phyloP scores from a whole-genome alignment of 2,888 invertebrate species.

The Agrotis clavis region DNA sequence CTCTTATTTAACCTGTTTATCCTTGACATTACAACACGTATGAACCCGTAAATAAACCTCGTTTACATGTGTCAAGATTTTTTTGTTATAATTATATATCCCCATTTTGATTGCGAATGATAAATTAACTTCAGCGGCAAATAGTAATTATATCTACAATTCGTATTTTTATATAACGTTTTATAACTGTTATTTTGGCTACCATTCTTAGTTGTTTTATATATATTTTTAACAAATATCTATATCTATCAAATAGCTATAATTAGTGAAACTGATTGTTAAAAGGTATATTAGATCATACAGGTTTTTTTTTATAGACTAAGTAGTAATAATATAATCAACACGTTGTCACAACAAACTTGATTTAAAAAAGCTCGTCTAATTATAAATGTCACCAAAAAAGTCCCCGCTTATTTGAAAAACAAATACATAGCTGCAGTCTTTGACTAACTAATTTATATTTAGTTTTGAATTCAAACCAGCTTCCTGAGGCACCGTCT shows the following conservation, averaged over 20 bases:
- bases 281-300: too few species aligned
- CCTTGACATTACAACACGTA: constrained; percentile 47
- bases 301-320: too few species aligned
- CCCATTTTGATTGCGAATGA: constrained; percentile 32
- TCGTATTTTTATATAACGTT: constrained; percentile 1
- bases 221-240: too few species aligned
- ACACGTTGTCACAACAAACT: background rate
- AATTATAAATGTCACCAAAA: background rate
- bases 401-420: constrained; percentile 5
- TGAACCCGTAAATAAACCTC: constrained; percentile 35
- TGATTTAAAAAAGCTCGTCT: background rate
- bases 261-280: too few species aligned
- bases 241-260: too few species aligned
- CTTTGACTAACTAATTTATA: constrained; percentile 23
- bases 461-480: constrained; percentile 36
- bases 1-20: background rate
- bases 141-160: constrained; percentile 9
- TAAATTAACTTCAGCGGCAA: constrained; percentile 39
- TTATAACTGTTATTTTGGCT: constrained; percentile 22
- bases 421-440: constrained; percentile 1
- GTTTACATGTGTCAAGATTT: constrained; percentile 35
- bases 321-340: too few species aligned
- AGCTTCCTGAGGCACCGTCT: constrained; percentile 24
- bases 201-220: background rate
- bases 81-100: constrained; percentile 17